A percentile compares a stretch with the other conserved stretches of the same genome.
Conservation (phyloP, 37 sponge, comb jelly and placozoan genomes). For the Chondrosia reniformis region DNA sequence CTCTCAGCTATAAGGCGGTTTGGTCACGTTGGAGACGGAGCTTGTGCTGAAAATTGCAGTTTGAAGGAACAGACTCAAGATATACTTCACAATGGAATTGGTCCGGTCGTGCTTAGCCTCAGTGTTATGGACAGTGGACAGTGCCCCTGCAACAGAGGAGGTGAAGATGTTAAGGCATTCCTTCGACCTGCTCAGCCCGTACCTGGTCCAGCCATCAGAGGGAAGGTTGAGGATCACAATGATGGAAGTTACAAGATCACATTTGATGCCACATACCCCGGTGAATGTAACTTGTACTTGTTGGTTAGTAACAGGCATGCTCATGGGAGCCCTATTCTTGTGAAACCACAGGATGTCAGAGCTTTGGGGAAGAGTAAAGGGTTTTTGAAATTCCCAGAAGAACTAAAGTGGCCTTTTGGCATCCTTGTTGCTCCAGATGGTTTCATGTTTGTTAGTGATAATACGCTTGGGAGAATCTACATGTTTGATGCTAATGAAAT, state of each 20-base stretch:
- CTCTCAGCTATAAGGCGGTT: neutral
- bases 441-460: neutral
- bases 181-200: neutral
- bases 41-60: neutral
- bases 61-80: neutral
- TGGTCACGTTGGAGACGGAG: conserved; percentile 7
- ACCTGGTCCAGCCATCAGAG: conserved; percentile 9
- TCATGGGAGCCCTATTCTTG: neutral
- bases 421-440: conserved; percentile 12
- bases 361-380: neutral
- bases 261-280: neutral
- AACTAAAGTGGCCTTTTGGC: neutral
- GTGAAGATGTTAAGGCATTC: neutral
- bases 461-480: neutral
- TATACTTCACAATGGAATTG: neutral
- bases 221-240: neutral
- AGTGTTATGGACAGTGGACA: neutral
- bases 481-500: neutral
- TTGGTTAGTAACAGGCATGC: neutral
- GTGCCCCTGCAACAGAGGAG: neutral
- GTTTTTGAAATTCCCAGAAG: neutral
- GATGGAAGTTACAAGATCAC: neutral
- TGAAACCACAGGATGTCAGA: neutral
- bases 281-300: conserved; percentile 1
- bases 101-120: neutral